Evolutionary conservation across 2,888 invertebrate genomes (phyloP), one percentile per base, ranked within the genome.

Genomic region (Agrotis exclamationis): DNA sequence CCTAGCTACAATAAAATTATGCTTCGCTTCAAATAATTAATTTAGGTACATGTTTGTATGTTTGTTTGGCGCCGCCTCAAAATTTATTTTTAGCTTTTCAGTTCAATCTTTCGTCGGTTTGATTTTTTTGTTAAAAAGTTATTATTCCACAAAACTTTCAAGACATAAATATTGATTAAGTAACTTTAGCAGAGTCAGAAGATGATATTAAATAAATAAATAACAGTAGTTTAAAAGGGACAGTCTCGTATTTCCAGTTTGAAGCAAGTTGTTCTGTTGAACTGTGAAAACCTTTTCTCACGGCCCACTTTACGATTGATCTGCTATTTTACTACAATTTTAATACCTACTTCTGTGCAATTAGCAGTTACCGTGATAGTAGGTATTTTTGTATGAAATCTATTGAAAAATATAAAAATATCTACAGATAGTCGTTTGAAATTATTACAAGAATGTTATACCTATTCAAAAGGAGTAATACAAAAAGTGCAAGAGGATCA

Each of bases 211-310:
- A 63, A 63, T 66, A 76, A 48, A 68, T 62, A 79, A 67, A 69
- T 69, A 79, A 65, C 64, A 68, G 72, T 58, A 45, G 56, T 68
- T 56, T 58, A 22, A 4, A 67, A 64, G 80, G 72, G 76, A 76
- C 80, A 66, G 33, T 62, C 57, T 62, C n/a, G 54, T 22, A 63
- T 80, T 79, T 80, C 79, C 80, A 67, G 80, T 79, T 80, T 33
- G 24, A 74, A 69, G 56, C 63, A 58, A 68, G 20, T 50, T 58
- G 65, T 63, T 65, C 63, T 65, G 33, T 60, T 80, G 71, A 66
- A 60, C 63, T 57, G 63, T 69, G 60, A 48, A 82, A 76, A 80
- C 28, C 71, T 74, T 83, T 83, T 83, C 83, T 70, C 83, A 83
- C 83, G 83, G 71, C 69, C 80, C 54, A 74, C 68, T 79, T 82